These are phyloP conservation scores for Misgurnus mizolepis DNA, from an alignment of 2,113 vertebrate species.

Conservation along the genomic window DNA sequence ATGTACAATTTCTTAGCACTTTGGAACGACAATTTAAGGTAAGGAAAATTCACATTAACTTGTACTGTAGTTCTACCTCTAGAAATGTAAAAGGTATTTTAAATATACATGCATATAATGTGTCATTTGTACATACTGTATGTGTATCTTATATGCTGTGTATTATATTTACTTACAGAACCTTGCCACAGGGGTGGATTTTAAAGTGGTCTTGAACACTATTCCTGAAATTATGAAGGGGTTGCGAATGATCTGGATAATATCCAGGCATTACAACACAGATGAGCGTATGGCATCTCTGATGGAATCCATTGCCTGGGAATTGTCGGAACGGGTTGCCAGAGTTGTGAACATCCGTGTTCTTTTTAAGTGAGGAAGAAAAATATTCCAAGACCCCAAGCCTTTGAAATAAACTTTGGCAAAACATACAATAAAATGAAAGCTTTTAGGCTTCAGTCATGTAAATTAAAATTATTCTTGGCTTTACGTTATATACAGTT, in stretches of 20 bases:
- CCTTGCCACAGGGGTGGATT: slow-evolving; percentile 70
- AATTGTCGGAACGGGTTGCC: slow-evolving; percentile 80
- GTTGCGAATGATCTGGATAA: slow-evolving; percentile 86
- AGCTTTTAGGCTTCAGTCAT: background rate
- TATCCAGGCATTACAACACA: slow-evolving; percentile 86
- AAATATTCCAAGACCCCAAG: background rate
- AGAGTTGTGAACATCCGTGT: slow-evolving; percentile 74
- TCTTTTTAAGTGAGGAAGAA: slow-evolving; percentile 81
- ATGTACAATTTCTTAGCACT: slow-evolving; percentile 81
- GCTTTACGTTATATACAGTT: no score
- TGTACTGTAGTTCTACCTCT: background rate
- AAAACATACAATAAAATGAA: background rate
- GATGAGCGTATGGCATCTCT: slow-evolving; percentile 85
- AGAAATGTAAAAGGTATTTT: no score
- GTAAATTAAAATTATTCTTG: no score
- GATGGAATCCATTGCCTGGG: slow-evolving; percentile 91
- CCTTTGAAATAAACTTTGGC: background rate
- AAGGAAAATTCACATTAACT: background rate
- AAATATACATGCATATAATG: no score
- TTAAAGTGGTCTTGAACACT: slow-evolving; percentile 76
- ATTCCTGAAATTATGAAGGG: slow-evolving; percentile 85
- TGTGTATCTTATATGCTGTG: no score
- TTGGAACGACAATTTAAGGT: slow-evolving; percentile 89
- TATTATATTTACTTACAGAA: slow-evolving; percentile 62
- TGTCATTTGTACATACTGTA: no score